phyloP scores from a whole-genome alignment of 2,113 vertebrate genomes.

The Colistium nudipinnis region DNA sequence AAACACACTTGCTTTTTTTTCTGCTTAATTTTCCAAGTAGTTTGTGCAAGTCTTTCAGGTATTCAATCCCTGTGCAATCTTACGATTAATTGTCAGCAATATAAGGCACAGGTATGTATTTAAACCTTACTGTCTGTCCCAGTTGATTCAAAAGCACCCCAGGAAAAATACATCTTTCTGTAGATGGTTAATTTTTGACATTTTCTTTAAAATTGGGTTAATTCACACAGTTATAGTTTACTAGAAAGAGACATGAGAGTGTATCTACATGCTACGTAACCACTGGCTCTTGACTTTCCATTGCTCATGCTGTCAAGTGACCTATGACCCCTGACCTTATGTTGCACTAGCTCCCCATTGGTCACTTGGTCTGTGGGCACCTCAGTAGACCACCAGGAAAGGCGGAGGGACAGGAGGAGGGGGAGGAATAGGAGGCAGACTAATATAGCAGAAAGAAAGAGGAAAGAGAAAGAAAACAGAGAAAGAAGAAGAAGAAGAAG shows the following conservation, averaged over 20 bases:
- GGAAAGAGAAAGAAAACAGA: neutral
- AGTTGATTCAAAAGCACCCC: no score
- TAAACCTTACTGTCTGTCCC: no score
- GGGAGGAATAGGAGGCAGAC: neutral
- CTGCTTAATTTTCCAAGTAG: neutral
- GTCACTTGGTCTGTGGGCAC: constrained; percentile 44
- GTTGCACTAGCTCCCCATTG: constrained; percentile 62
- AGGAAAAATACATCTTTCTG: no score
- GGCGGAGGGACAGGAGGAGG: constrained; percentile 11
- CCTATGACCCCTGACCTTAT: constrained; percentile 70
- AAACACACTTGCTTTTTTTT: neutral
- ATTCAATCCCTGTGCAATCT: no score
- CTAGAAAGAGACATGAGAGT: constrained; percentile 37
- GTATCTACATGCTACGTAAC: constrained; percentile 32
- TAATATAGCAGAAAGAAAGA: neutral
- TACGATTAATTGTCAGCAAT: no score
- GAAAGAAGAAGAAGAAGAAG: neutral
- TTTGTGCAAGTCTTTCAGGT: neutral
- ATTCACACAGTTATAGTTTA: no score
- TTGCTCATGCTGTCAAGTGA: constrained; percentile 53
- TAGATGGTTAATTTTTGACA: no score
- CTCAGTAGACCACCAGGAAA: constrained; percentile 63
- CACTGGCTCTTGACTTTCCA: constrained; percentile 55
- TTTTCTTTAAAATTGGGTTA: no score
- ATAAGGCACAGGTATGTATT: no score